phyloP scores from a whole-genome alignment of 1,140 invertebrate species.

The Diploscapter pachys region DNA sequence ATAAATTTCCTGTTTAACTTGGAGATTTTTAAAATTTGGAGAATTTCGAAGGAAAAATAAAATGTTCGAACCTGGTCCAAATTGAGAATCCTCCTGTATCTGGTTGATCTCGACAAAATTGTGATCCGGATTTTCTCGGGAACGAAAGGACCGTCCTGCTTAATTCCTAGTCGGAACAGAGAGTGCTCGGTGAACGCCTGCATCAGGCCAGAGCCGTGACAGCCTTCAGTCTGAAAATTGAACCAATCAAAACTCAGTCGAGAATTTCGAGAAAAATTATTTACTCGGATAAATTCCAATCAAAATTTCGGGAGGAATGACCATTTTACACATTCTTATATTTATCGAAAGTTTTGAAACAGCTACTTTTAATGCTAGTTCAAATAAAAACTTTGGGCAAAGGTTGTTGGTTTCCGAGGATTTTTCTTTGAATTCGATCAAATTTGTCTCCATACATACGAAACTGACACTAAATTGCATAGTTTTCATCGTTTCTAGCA shows the following conservation, averaged over 20 bases:
- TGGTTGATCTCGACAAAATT: slow-evolving; percentile 74
- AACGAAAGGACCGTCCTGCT: slow-evolving; percentile 60
- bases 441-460: too few species aligned
- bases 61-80: slow-evolving; percentile 69
- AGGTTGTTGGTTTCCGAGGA: too few species aligned
- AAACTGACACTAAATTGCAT: too few species aligned
- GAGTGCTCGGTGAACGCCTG: slow-evolving; percentile 86
- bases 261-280: not conserved
- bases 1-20: slow-evolving; percentile 13
- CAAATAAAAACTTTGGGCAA: too few species aligned
- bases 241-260: slow-evolving; percentile 15
- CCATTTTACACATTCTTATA: too few species aligned
- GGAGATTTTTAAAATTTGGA: slow-evolving; percentile 32
- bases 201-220: slow-evolving; percentile 85
- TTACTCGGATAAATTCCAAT: too few species aligned
- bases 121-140: slow-evolving; percentile 74
- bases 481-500: not conserved
- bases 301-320: too few species aligned
- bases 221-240: slow-evolving; percentile 78
- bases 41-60: slow-evolving; percentile 19
- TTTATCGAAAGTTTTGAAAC: too few species aligned
- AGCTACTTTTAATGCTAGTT: too few species aligned
- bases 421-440: too few species aligned
- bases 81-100: slow-evolving; percentile 80
- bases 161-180: slow-evolving; percentile 77